A percentile compares a stretch with the other conserved stretches of the same genome.
These are phyloP conservation scores for Clavelina lepadiformis DNA, from an alignment of 23 tunicate species.

Conservation along the genomic window DNA sequence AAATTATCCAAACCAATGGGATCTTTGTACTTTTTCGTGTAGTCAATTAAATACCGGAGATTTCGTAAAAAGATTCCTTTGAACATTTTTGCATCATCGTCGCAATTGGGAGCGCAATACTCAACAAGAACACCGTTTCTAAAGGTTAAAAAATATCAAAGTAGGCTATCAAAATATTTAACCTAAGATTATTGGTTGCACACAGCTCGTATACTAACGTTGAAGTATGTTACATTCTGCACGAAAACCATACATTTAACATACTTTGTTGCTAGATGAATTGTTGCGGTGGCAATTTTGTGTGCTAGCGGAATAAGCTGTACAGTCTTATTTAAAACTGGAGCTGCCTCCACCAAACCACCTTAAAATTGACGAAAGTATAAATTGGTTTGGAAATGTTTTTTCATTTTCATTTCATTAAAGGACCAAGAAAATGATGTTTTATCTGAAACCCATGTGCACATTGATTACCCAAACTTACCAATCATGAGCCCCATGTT, in stretches of 20 bases:
- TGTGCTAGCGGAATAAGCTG: slow-evolving; percentile 53
- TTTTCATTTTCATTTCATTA: no score
- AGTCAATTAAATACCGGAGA: slow-evolving; percentile 64
- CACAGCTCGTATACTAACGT: no score
- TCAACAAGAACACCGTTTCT: slow-evolving; percentile 76
- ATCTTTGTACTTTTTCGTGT: slow-evolving; percentile 20
- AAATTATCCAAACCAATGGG: slow-evolving; percentile 6
- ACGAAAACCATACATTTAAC: no score
- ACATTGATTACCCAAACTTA: slow-evolving; percentile 11
- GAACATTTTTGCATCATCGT: slow-evolving; percentile 77
- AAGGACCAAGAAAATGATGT: no score
- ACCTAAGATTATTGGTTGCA: no score
- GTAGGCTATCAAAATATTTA: no score
- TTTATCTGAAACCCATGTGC: no score
- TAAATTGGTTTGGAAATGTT: no score
- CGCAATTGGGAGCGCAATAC: slow-evolving; percentile 75
- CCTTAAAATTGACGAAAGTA: slow-evolving; percentile 25
- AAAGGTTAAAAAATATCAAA: background rate
- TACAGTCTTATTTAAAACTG: slow-evolving; percentile 30
- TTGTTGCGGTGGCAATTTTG: slow-evolving; percentile 58
- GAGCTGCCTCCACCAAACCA: slow-evolving; percentile 75
- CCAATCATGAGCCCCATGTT: slow-evolving; percentile 89
- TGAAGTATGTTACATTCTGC: no score
- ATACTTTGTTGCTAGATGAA: slow-evolving; percentile 46
- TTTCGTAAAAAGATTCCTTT: slow-evolving; percentile 81